Conservation (phyloP, 2,888 invertebrate genomes). For the Lasioglossum marginatum region DNA sequence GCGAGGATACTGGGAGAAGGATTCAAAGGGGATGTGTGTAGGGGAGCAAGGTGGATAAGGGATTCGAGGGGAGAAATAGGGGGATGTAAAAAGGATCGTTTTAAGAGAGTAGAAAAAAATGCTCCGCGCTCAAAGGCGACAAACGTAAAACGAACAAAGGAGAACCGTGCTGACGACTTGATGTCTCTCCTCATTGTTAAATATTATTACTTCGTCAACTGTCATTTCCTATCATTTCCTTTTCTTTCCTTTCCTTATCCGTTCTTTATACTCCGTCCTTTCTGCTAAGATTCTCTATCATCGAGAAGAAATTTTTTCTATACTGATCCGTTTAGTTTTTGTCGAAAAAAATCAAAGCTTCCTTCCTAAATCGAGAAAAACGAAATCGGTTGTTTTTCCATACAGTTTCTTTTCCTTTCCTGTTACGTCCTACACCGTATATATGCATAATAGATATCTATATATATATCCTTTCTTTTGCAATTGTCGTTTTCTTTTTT, state of each 20-base stretch:
- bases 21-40: neutral
- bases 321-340: conserved; percentile 25
- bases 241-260: conserved; percentile 17
- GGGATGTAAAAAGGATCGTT: conserved; percentile 42
- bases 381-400: conserved; percentile 10
- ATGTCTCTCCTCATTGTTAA: conserved; percentile 62
- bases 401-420: neutral
- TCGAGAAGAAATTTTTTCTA: conserved; percentile 30
- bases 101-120: conserved; percentile 59
- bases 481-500: conserved; percentile 5
- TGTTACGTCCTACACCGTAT: conserved; percentile 14
- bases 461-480: conserved; percentile 6
- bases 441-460: conserved; percentile 13
- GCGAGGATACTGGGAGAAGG: neutral
- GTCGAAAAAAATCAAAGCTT: conserved; percentile 18
- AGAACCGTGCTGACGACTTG: conserved; percentile 59
- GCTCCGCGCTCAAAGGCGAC: conserved; percentile 57
- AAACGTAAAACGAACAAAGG: conserved; percentile 63
- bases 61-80: neutral
- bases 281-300: conserved; percentile 29
- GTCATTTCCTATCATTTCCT: conserved; percentile 24
- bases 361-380: conserved; percentile 25
- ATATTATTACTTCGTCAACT: conserved; percentile 41
- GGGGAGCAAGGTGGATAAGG: neutral
- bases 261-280: conserved; percentile 33